These are phyloP conservation scores for Heliocidaris tuberculata DNA, from an alignment of 35 echinoderm and acorn worm species.

Conservation along the genomic window DNA sequence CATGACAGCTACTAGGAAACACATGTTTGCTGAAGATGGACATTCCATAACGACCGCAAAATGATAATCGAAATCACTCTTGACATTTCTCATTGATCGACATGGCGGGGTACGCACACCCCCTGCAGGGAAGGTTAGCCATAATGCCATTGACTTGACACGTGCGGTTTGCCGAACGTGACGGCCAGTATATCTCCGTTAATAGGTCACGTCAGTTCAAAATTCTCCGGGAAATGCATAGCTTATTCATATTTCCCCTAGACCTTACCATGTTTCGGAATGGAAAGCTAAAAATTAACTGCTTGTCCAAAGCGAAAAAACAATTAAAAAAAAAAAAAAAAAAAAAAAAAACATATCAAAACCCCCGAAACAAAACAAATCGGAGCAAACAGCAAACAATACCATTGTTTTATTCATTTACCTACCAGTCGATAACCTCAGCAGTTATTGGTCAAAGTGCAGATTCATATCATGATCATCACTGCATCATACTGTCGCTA, in stretches of 20 bases:
- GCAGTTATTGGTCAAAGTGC: no score
- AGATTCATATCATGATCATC: no score
- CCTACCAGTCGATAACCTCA: no score
- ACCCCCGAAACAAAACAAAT: no score
- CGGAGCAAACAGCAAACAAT: no score
- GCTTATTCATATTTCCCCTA: neutral
- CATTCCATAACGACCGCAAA: neutral
- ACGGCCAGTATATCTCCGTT: neutral
- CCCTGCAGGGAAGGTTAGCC: conserved; percentile 40
- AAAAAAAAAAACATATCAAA: no score
- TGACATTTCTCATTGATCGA: conserved; percentile 31
- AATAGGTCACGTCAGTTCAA: neutral
- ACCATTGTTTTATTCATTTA: no score
- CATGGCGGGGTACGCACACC: neutral
- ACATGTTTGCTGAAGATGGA: neutral
- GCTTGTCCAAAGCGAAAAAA: no score
- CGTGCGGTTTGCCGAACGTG: conserved; percentile 20
- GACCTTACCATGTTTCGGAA: neutral
- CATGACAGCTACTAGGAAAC: neutral
- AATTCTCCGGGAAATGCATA: neutral
- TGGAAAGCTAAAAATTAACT: neutral
- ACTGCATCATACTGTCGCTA: no score
- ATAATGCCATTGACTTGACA: conserved; percentile 15
- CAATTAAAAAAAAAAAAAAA: no score
- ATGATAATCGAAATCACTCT: conserved; percentile 30